Conservation (phyloP, 2,888 invertebrate genomes). For the Steromphala cineraria region DNA sequence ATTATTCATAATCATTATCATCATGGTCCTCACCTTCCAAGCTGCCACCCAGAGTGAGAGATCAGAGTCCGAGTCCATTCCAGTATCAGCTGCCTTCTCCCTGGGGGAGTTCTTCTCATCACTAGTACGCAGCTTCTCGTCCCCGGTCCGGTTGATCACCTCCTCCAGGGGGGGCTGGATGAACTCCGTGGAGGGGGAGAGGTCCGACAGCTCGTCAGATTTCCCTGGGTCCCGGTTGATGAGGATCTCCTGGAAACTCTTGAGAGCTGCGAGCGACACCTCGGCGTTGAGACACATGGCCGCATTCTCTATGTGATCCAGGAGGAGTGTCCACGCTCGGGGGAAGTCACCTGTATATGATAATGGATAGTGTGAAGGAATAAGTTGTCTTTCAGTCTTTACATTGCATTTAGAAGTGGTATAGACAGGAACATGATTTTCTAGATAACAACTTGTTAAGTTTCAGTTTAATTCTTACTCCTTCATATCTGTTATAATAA, state of each 20-base stretch:
- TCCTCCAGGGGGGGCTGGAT: constrained; percentile 39
- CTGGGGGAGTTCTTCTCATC: constrained; percentile 30
- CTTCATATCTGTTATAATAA: no score
- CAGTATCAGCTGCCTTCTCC: neutral
- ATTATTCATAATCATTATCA: no score
- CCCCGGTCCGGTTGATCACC: constrained; percentile 35
- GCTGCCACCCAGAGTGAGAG: constrained; percentile 72
- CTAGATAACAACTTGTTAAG: no score
- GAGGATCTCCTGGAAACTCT: constrained; percentile 97
- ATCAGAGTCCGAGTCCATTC: constrained; percentile 55
- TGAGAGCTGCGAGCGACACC: constrained; percentile 92
- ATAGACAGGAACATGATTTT: no score
- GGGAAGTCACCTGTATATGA: constrained; percentile 86
- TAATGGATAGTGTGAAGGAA: no score
- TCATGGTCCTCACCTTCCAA: constrained; percentile 60
- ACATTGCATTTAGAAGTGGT: no score
- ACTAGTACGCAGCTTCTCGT: constrained; percentile 47
- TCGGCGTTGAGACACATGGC: constrained; percentile 95
- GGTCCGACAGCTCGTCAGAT: constrained; percentile 17
- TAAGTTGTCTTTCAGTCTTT: no score
- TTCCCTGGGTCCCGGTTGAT: constrained; percentile 62
- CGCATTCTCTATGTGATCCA: constrained; percentile 86
- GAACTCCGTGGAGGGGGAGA: constrained; percentile 12
- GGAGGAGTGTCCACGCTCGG: constrained; percentile 92
- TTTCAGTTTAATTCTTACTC: no score